Conservation (phyloP, 2,797 vertebrate genomes). For the Dicrostonyx torquatus region DNA sequence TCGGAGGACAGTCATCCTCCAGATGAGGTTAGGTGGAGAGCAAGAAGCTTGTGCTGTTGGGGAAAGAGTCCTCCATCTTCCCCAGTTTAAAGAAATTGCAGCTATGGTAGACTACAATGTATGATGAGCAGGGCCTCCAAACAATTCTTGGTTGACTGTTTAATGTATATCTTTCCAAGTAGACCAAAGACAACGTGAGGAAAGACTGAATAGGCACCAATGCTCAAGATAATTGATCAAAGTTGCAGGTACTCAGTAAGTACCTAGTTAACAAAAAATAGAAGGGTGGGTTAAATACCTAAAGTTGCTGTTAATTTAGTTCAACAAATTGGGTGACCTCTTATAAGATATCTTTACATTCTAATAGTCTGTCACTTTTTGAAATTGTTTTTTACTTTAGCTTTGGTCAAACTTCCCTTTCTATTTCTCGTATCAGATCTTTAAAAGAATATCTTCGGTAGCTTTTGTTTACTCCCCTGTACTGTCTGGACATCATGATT, state of each 20-base stretch:
- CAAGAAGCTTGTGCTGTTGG: too few relatives aligned
- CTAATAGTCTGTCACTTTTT: neutral
- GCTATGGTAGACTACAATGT: neutral
- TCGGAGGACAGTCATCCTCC: too few relatives aligned
- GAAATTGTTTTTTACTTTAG: neutral
- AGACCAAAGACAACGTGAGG: neutral
- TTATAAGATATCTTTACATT: neutral
- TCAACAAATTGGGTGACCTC: slow-evolving; percentile 7
- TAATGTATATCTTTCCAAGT: neutral
- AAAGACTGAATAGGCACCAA: neutral
- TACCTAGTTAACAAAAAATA: neutral
- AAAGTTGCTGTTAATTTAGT: neutral
- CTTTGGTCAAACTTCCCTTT: neutral
- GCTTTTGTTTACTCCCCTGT: neutral
- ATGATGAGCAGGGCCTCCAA: neutral
- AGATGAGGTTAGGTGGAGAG: too few relatives aligned
- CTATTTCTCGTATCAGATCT: neutral
- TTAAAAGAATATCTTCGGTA: neutral
- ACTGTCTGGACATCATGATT: neutral
- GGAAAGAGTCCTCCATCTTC: neutral
- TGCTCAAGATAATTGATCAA: neutral
- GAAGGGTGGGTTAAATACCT: neutral
- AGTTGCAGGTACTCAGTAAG: slow-evolving; percentile 4
- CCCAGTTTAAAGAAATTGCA: neutral
- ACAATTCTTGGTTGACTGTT: neutral